Evolutionary conservation across 2,888 invertebrate genomes (phyloP).

Genomic region (Epinotia demarniana): DNA sequence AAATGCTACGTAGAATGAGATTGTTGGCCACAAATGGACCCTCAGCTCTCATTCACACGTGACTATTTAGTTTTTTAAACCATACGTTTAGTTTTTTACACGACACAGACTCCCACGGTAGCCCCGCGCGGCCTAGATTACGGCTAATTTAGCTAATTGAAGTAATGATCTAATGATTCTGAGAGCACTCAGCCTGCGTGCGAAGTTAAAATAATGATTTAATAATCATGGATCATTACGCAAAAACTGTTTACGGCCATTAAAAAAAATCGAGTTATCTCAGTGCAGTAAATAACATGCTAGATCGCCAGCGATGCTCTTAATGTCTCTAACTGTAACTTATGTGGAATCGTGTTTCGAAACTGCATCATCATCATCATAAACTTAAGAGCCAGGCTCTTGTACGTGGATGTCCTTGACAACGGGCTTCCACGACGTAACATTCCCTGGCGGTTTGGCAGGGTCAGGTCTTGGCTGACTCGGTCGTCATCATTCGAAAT

Average conservation of each 20-base stretch:
- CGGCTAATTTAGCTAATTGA: constrained; percentile 17
- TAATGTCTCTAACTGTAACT: background rate
- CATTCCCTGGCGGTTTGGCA: no score
- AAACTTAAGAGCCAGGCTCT: no score
- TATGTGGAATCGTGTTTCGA: background rate
- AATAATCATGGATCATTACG: background rate
- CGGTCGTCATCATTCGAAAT: no score
- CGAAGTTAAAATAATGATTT: background rate
- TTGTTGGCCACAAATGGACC: no score
- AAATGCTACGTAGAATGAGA: no score
- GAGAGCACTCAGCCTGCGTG: constrained; percentile 19
- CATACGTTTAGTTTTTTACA: constrained; percentile 30
- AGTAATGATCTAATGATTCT: constrained; percentile 11
- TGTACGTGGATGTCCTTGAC: no score
- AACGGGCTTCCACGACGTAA: no score
- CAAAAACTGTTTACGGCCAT: background rate
- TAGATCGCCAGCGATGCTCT: background rate
- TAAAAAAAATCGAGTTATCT: no score
- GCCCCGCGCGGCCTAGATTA: constrained; percentile 20
- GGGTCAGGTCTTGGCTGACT: no score
- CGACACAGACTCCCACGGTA: constrained; percentile 26
- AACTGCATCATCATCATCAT: background rate
- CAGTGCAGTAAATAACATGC: background rate
- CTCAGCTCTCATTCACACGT: constrained; percentile 9
- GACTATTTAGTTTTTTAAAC: constrained; percentile 7